Evolutionary conservation across 2,888 invertebrate genomes (phyloP).

Genomic region (Scaptomyza cyrtandrae): DNA sequence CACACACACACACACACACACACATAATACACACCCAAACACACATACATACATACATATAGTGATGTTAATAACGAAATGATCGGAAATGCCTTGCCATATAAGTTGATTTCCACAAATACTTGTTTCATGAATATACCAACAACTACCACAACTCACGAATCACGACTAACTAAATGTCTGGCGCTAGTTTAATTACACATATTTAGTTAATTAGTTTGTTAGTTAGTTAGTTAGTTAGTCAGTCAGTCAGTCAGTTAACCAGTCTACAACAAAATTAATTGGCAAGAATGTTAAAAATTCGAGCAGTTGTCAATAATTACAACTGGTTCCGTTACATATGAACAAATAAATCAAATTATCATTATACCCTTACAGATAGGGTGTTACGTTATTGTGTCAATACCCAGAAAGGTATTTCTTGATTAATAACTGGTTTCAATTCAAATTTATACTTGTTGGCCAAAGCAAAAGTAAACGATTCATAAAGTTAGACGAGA

Average conservation of each 20-base stretch:
- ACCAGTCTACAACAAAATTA: constrained; percentile 1
- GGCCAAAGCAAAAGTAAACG: background rate
- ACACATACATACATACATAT: background rate
- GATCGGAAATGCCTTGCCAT: constrained; percentile 48
- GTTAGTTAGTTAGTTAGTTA: too few relatives aligned
- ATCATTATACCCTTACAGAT: background rate
- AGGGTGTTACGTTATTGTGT: background rate
- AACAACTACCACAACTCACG: background rate
- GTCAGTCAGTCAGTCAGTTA: constrained; percentile 2
- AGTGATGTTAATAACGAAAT: constrained; percentile 17
- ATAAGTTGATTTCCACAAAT: constrained; percentile 34
- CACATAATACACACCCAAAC: background rate
- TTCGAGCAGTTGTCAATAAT: constrained; percentile 5
- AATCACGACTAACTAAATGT: constrained; percentile 11
- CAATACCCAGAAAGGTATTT: background rate
- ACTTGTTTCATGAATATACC: constrained; percentile 13
- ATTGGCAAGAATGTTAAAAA: constrained; percentile 15
- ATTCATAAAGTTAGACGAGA: background rate
- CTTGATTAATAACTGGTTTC: background rate
- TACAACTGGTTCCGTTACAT: constrained; percentile 6
- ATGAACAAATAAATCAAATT: background rate
- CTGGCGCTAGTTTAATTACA: constrained; percentile 35
- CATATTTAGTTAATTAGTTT: constrained; percentile 27
- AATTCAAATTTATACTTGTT: background rate
- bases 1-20: background rate